These are phyloP conservation scores for Ridgeia piscesae DNA, from an alignment of 1,140 invertebrate species.

Conservation along the genomic window DNA sequence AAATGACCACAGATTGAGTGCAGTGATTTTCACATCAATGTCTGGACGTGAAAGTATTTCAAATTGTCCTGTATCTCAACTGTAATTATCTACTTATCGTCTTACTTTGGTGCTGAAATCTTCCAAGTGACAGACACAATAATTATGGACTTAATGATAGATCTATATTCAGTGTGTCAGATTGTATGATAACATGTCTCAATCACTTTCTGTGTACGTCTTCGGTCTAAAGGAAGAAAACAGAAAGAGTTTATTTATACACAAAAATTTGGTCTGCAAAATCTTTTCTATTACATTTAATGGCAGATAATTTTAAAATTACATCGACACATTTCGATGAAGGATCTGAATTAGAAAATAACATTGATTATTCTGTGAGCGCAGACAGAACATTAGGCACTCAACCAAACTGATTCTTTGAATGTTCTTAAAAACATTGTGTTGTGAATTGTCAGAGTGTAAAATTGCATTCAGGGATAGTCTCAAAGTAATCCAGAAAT, in stretches of 20 bases:
- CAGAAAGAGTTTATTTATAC: neutral
- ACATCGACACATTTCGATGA: neutral
- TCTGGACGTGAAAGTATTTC: neutral
- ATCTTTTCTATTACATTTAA: neutral
- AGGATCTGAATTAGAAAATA: neutral
- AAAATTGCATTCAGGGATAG: too few relatives aligned
- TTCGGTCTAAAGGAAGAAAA: neutral
- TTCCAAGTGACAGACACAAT: neutral
- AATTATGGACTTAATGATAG: neutral
- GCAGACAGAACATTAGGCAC: too few relatives aligned
- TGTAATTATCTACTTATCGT: neutral
- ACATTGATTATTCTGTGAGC: too few relatives aligned
- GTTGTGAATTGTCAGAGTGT: too few relatives aligned
- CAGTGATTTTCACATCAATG: neutral
- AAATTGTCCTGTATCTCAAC: neutral
- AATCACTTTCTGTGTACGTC: neutral
- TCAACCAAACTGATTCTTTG: too few relatives aligned
- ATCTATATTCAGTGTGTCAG: neutral
- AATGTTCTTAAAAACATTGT: too few relatives aligned
- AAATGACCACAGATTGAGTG: neutral
- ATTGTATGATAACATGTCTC: neutral
- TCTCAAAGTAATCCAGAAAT: too few relatives aligned
- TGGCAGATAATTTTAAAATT: neutral
- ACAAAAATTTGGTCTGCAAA: neutral
- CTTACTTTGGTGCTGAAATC: neutral